Conservation (phyloP, 2,113 vertebrate species). For the Rhinolophus ferrumequinum region DNA sequence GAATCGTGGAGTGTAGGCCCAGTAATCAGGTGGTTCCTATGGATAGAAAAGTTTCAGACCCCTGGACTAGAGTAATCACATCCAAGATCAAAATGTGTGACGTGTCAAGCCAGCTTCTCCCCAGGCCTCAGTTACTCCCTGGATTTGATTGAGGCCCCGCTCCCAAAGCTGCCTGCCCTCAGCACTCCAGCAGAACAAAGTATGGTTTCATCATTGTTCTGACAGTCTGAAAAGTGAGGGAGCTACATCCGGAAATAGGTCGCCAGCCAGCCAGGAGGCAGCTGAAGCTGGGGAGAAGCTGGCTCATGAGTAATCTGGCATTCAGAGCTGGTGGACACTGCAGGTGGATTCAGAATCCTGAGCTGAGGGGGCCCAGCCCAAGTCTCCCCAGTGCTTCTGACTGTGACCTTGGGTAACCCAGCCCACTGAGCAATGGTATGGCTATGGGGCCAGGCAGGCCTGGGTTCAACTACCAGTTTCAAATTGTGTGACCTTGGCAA, state of each 20-base stretch:
- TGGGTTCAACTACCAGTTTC: not conserved
- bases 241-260: accelerated
- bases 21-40: not conserved
- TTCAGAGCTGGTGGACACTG: not conserved
- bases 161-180: not conserved
- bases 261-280: not conserved
- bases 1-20: not conserved
- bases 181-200: not conserved
- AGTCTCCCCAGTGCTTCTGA: not conserved
- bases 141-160: too few species aligned
- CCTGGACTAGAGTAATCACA: not conserved
- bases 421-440: not conserved
- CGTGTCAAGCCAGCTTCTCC: not conserved
- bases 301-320: not conserved
- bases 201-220: accelerated
- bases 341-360: not conserved
- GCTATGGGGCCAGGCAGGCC: not conserved
- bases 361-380: not conserved
- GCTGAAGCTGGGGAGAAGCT: not conserved
- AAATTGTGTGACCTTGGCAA: not conserved
- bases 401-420: not conserved
- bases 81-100: not conserved
- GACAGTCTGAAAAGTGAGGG: not conserved
- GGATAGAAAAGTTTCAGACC: not conserved
- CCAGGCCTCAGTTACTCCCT: not conserved